Conservation (phyloP, 2,888 invertebrate genomes). For the Leptinotarsa haldemani region DNA sequence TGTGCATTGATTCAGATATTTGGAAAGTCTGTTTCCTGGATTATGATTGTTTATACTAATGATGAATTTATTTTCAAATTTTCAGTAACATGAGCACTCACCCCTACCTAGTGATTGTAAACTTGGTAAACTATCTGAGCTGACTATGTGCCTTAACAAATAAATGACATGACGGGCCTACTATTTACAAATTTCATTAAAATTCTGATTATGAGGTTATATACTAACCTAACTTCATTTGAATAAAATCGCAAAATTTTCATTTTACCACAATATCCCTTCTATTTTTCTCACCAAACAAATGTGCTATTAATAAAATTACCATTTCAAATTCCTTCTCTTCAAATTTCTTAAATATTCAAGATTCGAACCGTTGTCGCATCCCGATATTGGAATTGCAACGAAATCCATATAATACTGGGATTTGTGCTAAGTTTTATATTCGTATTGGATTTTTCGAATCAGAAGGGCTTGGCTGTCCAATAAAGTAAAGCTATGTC, state of each 20-base stretch:
- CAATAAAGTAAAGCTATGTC: conserved; percentile 55
- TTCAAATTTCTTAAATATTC: background rate
- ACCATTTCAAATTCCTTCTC: conserved; percentile 7
- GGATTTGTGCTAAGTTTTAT: conserved; percentile 51
- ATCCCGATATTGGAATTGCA: conserved; percentile 47
- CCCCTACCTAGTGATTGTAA: too few relatives aligned
- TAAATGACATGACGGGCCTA: too few relatives aligned
- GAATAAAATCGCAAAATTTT: background rate
- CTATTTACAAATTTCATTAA: too few relatives aligned
- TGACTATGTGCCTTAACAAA: too few relatives aligned
- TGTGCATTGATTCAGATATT: too few relatives aligned
- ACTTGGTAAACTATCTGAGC: too few relatives aligned
- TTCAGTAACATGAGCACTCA: too few relatives aligned
- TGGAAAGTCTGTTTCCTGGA: too few relatives aligned
- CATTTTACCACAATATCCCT: background rate
- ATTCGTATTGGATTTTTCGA: conserved; percentile 49
- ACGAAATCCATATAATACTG: conserved; percentile 44
- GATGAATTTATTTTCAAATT: too few relatives aligned
- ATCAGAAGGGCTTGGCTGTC: conserved; percentile 50
- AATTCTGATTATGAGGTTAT: too few relatives aligned
- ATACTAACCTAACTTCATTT: too few relatives aligned
- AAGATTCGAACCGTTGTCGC: background rate
- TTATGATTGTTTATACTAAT: too few relatives aligned
- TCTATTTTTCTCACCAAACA: background rate
- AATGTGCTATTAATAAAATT: background rate